Base-by-base conservation (phyloP, 23 tunicate genomes). In the Oikopleura vanhoeffeni region DNA sequence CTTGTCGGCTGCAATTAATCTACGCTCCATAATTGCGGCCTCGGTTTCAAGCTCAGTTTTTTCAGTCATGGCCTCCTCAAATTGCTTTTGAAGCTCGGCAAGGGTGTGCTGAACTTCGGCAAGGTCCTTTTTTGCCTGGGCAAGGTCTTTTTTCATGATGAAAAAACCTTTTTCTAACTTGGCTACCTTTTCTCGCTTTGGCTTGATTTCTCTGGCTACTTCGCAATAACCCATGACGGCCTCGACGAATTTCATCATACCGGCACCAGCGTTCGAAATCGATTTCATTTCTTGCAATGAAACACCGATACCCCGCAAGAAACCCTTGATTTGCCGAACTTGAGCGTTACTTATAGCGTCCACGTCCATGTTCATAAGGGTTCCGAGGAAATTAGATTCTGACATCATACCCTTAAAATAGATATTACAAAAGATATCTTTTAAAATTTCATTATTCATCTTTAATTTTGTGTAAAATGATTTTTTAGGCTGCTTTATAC, bases 391-490 rank as follows among this genome's bases (percentile, higher is more conserved):
- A 87, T 90, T 90, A 79, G 97, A 95, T 57, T 94, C 98, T 0
- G 98, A 94, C 98, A 94, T 94, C 98, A 94, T 94, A 2, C 91
- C 98, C 76, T n/a, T n/a, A n/a, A n/a, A n/a, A n/a, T n/a, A n/a
- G n/a, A n/a, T n/a, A n/a, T n/a, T n/a, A n/a, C n/a, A n/a, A n/a
- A n/a, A n/a, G n/a, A n/a, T n/a, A n/a, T n/a, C n/a, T n/a, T n/a
- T n/a, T n/a, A n/a, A n/a, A n/a, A n/a, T n/a, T n/a, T n/a, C n/a
- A n/a, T n/a, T n/a, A n/a, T n/a, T n/a, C n/a, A n/a, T n/a, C n/a
- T n/a, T n/a, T n/a, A n/a, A n/a, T n/a, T n/a, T n/a, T n/a, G n/a
- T n/a, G n/a, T n/a, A n/a, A n/a, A n/a, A n/a, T n/a, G n/a, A n/a
- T n/a, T n/a, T n/a, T n/a, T n/a, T n/a, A n/a, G n/a, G n/a, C n/a